Evolutionary conservation across 2,797 vertebrate genomes (phyloP).

Genomic region (Micrastur ruficollis): DNA sequence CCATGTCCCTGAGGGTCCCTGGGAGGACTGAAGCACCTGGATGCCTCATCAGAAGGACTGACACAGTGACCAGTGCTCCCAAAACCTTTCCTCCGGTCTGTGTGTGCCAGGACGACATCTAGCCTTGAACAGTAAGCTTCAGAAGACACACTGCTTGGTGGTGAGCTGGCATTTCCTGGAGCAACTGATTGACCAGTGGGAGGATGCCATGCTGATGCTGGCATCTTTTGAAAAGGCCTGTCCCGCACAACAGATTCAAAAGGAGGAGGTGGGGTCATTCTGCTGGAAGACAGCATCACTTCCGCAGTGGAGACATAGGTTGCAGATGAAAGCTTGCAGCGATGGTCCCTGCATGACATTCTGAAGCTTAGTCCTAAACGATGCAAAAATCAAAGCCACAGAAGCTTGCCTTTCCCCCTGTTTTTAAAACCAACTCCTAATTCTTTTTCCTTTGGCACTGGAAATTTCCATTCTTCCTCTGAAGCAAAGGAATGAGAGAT

Average conservation of each 20-base stretch:
- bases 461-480: constrained; percentile 65
- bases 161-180: constrained; percentile 11
- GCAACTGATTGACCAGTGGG: background rate
- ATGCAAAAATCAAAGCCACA: constrained; percentile 23
- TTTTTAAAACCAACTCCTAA: constrained; percentile 57
- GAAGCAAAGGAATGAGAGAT: constrained; percentile 18
- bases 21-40: background rate
- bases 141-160: constrained; percentile 21
- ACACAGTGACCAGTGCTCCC: background rate
- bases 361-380: constrained; percentile 31
- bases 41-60: constrained; percentile 20
- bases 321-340: constrained; percentile 24
- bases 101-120: constrained; percentile 56
- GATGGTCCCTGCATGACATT: constrained; percentile 59
- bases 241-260: constrained; percentile 11
- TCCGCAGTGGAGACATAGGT: constrained; percentile 63
- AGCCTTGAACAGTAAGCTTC: constrained; percentile 62
- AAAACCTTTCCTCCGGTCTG: constrained; percentile 17
- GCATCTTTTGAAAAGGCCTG: constrained; percentile 25
- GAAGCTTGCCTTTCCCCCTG: background rate
- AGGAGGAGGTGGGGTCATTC: background rate
- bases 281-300: constrained; percentile 60
- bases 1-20: background rate
- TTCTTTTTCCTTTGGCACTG: constrained; percentile 53
- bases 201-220: constrained; percentile 12